Percentiles rank a stretch among this genome's conserved stretches.
Evolutionary conservation across 2,888 invertebrate species (phyloP).

Genomic region (Tipula vernalis): DNA sequence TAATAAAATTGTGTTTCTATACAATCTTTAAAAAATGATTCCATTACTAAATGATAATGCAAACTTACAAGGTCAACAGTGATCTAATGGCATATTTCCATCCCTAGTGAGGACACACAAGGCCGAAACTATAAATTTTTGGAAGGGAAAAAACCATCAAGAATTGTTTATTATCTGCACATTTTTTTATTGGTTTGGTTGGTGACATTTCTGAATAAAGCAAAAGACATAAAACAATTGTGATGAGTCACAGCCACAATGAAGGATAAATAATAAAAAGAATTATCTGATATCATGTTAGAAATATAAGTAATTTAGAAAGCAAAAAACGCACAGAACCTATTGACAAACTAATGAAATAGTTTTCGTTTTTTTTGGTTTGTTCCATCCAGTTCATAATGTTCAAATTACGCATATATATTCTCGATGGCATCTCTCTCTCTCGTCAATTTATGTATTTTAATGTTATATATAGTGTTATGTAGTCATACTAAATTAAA

Average conservation of each 20-base stretch:
- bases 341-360: neutral
- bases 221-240: neutral
- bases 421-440: neutral
- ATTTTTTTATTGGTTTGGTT: neutral
- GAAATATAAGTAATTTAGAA: neutral
- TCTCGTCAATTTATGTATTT: neutral
- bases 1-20: neutral
- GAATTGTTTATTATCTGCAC: neutral
- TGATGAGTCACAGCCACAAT: neutral
- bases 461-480: neutral
- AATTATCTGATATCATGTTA: neutral
- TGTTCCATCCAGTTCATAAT: neutral
- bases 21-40: neutral
- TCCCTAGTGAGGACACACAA: neutral
- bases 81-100: neutral
- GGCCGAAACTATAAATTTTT: neutral
- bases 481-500: neutral
- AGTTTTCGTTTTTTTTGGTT: neutral
- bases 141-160: neutral
- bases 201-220: neutral
- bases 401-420: neutral
- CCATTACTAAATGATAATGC: no score
- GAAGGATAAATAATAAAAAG: neutral
- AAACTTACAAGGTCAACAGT: neutral
- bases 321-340: neutral